Conservation (phyloP, 2,888 invertebrate genomes). For the Archips xylosteana region DNA sequence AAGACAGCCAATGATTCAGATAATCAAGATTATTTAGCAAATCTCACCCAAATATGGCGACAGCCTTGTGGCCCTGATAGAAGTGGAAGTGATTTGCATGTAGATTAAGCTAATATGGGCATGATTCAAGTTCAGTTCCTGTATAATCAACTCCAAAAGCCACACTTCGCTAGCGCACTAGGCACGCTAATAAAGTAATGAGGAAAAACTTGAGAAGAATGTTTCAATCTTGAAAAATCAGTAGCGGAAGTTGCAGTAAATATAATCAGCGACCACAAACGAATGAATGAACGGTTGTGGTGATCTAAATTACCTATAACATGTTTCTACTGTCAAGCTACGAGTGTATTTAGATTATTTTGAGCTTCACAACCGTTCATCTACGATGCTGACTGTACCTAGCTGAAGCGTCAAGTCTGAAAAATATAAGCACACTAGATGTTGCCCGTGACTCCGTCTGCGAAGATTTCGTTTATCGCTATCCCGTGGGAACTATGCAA, state of each 20-base stretch:
- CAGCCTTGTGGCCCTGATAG: constrained; percentile 41
- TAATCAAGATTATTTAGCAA: constrained; percentile 36
- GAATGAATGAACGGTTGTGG: no score
- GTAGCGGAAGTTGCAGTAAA: background rate
- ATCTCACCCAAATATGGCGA: constrained; percentile 36
- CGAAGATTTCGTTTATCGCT: no score
- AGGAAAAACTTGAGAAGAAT: background rate
- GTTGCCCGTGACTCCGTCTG: no score
- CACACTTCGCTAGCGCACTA: background rate
- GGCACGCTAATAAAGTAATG: background rate
- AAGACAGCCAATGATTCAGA: constrained; percentile 29
- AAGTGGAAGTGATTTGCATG: constrained; percentile 43
- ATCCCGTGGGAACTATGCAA: no score
- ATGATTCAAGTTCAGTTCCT: constrained; percentile 39
- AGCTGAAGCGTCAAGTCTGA: no score
- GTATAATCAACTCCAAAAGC: constrained; percentile 21
- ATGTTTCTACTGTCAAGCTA: no score
- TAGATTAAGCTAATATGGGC: constrained; percentile 36
- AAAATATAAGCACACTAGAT: no score
- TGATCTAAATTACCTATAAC: no score
- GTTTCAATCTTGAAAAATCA: background rate
- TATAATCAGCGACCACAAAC: no score
- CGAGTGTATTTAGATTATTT: no score
- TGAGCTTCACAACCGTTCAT: no score
- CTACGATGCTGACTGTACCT: no score